Evolutionary conservation across 2,797 vertebrate species (phyloP).

Genomic region (Eidolon dupreanum): DNA sequence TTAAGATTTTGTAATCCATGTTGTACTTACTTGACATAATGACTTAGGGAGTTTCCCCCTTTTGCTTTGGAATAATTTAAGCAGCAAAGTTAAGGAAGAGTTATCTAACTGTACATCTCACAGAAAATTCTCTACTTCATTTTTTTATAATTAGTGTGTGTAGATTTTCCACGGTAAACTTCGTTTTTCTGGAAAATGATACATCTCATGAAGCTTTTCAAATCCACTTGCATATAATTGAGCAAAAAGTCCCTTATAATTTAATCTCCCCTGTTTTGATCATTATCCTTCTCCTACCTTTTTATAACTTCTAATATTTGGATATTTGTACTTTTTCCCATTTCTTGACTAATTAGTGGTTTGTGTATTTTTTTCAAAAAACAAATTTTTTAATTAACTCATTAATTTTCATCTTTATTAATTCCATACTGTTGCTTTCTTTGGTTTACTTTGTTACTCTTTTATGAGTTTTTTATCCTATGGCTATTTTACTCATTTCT

Average conservation of each 20-base stretch:
- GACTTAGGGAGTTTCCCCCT: background rate
- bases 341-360: background rate
- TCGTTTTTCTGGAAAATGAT: conserved; percentile 19
- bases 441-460: background rate
- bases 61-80: background rate
- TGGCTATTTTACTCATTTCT: background rate
- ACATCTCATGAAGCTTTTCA: conserved; percentile 39
- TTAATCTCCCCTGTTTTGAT: conserved; percentile 13
- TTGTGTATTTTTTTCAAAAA: background rate
- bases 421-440: background rate
- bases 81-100: background rate
- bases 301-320: background rate
- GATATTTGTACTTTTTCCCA: background rate
- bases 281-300: background rate
- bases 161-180: background rate
- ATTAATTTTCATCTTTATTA: background rate
- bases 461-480: background rate
- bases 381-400: background rate
- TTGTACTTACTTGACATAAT: background rate
- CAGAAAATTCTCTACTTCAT: background rate
- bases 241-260: background rate
- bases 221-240: conserved; percentile 5
- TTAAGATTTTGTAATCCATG: background rate
- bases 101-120: background rate
- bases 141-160: background rate